These are phyloP conservation scores for Chalcis sispes DNA, from an alignment of 2,888 invertebrate genomes.

Conservation along the genomic window DNA sequence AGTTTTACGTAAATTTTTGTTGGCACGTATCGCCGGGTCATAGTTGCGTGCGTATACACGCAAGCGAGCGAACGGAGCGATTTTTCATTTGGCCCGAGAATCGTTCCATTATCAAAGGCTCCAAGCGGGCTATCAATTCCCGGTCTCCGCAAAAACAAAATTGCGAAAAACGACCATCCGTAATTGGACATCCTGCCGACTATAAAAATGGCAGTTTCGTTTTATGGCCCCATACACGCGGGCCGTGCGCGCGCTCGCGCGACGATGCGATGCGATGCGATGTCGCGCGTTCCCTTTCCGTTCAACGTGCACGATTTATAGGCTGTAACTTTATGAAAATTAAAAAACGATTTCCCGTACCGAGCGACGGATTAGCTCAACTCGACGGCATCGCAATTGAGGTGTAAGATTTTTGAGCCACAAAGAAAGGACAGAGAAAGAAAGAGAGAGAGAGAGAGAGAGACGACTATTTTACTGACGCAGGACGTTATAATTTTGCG, in stretches of 20 bases:
- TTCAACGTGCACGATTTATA: constrained; percentile 46
- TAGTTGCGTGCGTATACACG: constrained; percentile 3
- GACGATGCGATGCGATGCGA: constrained; percentile 17
- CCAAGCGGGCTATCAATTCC: constrained; percentile 55
- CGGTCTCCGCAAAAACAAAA: constrained; percentile 51
- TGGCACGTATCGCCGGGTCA: not conserved
- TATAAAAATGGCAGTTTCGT: constrained; percentile 73
- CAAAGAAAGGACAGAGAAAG: too few species aligned
- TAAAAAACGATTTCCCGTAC: constrained; percentile 25
- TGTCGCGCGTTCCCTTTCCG: constrained; percentile 16
- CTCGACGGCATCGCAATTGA: not conserved
- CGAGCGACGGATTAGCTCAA: not conserved
- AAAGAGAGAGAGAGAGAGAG: not conserved
- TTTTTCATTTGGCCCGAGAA: constrained; percentile 52
- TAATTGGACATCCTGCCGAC: constrained; percentile 70
- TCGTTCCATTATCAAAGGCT: constrained; percentile 50
- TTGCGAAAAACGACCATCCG: constrained; percentile 58
- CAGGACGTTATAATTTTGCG: not conserved
- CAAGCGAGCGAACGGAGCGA: constrained; percentile 10
- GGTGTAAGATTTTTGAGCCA: too few species aligned
- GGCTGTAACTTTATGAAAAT: constrained; percentile 48
- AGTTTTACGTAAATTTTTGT: constrained; percentile 29
- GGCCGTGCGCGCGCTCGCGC: not conserved
- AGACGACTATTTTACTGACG: not conserved
- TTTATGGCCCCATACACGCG: constrained; percentile 66